Base-by-base conservation (phyloP, 1,140 invertebrate species). In the Pectinophora gossypiella region DNA sequence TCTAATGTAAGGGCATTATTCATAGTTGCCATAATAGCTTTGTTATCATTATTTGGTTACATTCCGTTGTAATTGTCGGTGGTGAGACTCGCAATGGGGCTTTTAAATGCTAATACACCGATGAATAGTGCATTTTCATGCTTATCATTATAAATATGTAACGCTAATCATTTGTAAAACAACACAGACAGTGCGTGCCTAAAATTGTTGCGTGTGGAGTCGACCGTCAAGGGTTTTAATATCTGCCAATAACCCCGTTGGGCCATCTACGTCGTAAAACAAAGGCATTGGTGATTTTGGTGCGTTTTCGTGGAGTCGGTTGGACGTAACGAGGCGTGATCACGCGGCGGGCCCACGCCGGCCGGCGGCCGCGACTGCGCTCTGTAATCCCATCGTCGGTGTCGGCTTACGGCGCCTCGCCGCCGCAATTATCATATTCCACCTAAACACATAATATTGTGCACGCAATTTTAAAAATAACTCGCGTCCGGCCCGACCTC, bases 401-500 rank as follows among this genome's bases (percentile, higher is more conserved):
- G 72, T 84, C 78, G 76, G 72, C 69, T 86, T 84, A 79, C 78
- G 80, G 82, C 80, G 82, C 80, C 82, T 84, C 56, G 56, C 56
- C 66, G 62, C 69, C 64, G 78, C 80, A 86, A 86, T 86, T 86
- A 86, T 86, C 78, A 86, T 84, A 84, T 86, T 84, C 78, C 76
- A 80, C 80, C 83, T 86, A 86, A 86, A 86, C 83, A 84, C 80
- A 81, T 85, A 80, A 84, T 84, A 84, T 78, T 78, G 77, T 75
- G 76, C 76, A 77, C 73, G 83, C 83, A 85, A 84, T 86, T 83
- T 86, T 73, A 82, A 80, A 86, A 85, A 86, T 83, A 83, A 78
- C 73, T 68, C 58, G 71, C 69, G 76, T 77, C 75, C 74, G 74
- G 65, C 59, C 70, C 77, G 73, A 81, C 75, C 73, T 75, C 72